Percentiles rank a stretch among this genome's conserved stretches.
These are phyloP conservation scores for Microplitis deprimator DNA, from an alignment of 2,888 invertebrate genomes.

Conservation along the genomic window DNA sequence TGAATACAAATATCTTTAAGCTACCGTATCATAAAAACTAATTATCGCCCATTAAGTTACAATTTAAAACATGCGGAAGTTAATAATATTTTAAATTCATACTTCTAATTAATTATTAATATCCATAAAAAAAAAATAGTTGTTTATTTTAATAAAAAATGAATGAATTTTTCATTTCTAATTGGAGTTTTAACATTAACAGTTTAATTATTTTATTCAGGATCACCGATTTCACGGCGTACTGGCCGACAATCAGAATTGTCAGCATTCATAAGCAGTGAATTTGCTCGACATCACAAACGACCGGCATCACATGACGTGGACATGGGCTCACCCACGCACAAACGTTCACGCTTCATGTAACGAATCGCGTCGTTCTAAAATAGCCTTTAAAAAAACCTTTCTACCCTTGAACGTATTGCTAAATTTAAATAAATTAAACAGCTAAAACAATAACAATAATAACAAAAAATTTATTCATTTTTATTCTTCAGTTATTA, in stretches of 20 bases:
- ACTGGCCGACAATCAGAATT: slow-evolving; percentile 75
- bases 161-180: background rate
- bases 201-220: slow-evolving; percentile 49
- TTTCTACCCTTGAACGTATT: slow-evolving; percentile 39
- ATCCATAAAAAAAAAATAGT: too few species aligned
- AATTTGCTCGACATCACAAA: slow-evolving; percentile 83
- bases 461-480: background rate
- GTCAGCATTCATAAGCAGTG: slow-evolving; percentile 81
- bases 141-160: background rate
- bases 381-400: slow-evolving; percentile 59
- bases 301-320: slow-evolving; percentile 81
- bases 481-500: background rate
- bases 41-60: background rate
- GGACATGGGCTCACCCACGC: slow-evolving; percentile 84
- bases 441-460: background rate
- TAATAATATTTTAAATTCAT: too few species aligned
- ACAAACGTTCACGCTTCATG: slow-evolving; percentile 82
- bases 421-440: slow-evolving; percentile 15
- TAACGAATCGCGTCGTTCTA: slow-evolving; percentile 71
- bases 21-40: background rate
- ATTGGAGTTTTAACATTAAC: background rate
- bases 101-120: too few species aligned
- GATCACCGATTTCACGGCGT: slow-evolving; percentile 72
- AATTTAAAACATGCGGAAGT: too few species aligned
- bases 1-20: background rate